Base-by-base conservation (phyloP, 2,797 vertebrate genomes). In the Gymnoscopelus braueri region DNA sequence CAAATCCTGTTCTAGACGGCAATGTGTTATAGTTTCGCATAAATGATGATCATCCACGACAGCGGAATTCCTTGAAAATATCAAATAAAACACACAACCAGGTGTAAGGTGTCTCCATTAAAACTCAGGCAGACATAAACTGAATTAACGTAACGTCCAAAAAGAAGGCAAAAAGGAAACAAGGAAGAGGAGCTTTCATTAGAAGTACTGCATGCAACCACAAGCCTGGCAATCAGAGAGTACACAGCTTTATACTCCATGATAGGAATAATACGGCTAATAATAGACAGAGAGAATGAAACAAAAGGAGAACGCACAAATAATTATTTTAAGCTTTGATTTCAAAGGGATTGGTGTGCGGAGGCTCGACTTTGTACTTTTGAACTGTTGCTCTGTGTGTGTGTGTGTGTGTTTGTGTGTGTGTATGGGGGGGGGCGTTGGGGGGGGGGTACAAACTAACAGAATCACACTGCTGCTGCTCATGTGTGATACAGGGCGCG, bases 271-370 rank as follows among this genome's bases (percentile, higher is more conserved):
- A 90, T 80, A 88, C 78, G 80, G 86, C 82, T 90, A 90, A 90
- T 89, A 89, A 88, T 88, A 91, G 87, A 88, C 60, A 71, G 84
- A 86, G 79, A 71, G 84, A 88, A 78, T 79, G 77, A 90, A 90
- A 89, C 86, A 91, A 88, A 64, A 89, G 88, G 85, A 90, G 80
- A 87, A 84, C 58, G 71, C 85, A 82, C 81, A 85, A 88, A 93
- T 87, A 91, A 90, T 91, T 91, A 89, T 91, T 93, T 89, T 87
- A 86, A 88, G 94, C 88, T 91, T 86, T 87, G 84, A 88, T 92
- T 93, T 93, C 88, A 91, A 92, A 92, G 88, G 86, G 84, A 88
- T 77, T 69, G 82, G 74, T 75, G 79, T 64, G 65, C 56, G 74
- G 23, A 29, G 23, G 48, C 39, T 44, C 39, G 39, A 8, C 39